Conservation (phyloP, 2,888 invertebrate genomes). For the Gari tellinella region DNA sequence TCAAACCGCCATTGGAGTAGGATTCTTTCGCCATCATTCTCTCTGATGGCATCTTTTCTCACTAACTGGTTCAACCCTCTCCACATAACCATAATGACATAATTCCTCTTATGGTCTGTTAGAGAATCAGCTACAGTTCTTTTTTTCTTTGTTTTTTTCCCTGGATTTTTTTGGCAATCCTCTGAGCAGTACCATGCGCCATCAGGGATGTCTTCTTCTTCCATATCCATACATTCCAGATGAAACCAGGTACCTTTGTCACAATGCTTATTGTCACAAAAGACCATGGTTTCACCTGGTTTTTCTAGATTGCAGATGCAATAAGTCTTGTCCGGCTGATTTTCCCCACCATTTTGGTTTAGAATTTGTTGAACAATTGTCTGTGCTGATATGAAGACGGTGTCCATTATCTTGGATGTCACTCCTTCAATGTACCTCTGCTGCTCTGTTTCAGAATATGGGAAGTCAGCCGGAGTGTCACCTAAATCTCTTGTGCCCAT, state of each 20-base stretch:
- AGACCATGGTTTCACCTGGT: constrained; percentile 22
- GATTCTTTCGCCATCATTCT: constrained; percentile 53
- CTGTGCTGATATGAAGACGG: constrained; percentile 27
- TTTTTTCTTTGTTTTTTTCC: constrained; percentile 1
- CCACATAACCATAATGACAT: constrained; percentile 31
- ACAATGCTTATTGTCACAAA: constrained; percentile 36
- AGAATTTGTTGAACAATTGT: constrained; percentile 11
- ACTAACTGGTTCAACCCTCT: constrained; percentile 31
- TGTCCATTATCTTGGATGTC: constrained; percentile 27
- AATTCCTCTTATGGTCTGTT: constrained; percentile 12
- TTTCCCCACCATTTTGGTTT: neutral
- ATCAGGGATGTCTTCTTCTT: constrained; percentile 31
- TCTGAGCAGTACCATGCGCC: constrained; percentile 33
- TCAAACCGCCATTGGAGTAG: constrained; percentile 54
- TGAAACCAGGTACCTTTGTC: constrained; percentile 38
- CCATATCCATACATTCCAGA: constrained; percentile 33
- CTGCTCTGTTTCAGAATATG: constrained; percentile 7
- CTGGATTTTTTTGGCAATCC: constrained; percentile 5
- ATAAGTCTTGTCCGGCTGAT: neutral
- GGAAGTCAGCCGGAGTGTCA: constrained; percentile 20
- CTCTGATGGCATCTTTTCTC: constrained; percentile 49
- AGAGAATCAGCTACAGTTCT: constrained; percentile 11
- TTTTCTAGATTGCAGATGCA: constrained; percentile 27
- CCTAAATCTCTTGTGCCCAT: constrained; percentile 5
- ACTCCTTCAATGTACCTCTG: constrained; percentile 7